Conservation (phyloP, 2,113 vertebrate genomes). For the Diadophis punctatus region DNA sequence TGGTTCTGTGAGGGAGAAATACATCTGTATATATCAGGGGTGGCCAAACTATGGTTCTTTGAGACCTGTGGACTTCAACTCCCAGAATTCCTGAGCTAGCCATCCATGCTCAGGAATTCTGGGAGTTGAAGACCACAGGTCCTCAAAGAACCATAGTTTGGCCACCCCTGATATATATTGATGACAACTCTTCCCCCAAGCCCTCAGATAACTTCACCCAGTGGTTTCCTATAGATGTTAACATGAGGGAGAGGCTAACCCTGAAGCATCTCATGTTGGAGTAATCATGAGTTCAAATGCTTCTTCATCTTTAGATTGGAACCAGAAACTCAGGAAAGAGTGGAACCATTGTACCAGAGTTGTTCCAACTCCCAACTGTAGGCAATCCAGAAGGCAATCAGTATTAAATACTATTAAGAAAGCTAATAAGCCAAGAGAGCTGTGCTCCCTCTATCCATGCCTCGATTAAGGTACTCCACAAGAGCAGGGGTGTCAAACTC, state of each 20-base stretch:
- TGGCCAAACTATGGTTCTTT: too few species aligned
- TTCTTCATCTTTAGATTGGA: background rate
- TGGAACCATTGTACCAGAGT: background rate
- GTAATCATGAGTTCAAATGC: background rate
- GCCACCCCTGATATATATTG: too few species aligned
- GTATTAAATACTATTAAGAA: background rate
- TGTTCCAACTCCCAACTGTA: background rate
- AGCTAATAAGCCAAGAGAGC: background rate
- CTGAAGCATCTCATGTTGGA: background rate
- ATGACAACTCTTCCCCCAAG: background rate
- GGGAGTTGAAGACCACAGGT: too few species aligned
- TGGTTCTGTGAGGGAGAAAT: background rate
- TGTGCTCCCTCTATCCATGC: background rate
- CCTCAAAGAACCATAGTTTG: too few species aligned
- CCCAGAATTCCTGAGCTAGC: too few species aligned
- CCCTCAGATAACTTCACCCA: background rate
- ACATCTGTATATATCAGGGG: background rate
- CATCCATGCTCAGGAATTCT: too few species aligned
- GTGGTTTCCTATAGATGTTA: background rate
- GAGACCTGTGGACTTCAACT: too few species aligned
- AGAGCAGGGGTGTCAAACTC: too few species aligned
- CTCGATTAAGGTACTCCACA: background rate
- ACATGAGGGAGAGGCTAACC: background rate
- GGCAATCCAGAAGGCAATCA: background rate
- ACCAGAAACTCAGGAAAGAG: background rate